Conservation (phyloP, 2,797 vertebrate species). For the Smutsia temminckii region DNA sequence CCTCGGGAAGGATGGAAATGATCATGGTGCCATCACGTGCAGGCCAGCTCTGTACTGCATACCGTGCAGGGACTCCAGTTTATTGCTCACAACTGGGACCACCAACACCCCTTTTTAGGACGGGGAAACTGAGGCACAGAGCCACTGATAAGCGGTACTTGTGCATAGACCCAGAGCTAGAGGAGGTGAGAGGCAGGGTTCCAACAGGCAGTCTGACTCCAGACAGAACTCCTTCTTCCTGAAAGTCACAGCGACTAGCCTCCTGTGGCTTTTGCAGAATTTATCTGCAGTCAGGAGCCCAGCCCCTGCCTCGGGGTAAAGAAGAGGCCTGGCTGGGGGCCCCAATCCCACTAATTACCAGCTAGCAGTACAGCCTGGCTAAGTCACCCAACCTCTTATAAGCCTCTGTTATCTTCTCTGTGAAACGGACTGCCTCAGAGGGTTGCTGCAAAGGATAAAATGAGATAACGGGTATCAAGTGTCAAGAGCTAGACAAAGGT, state of each 20-base stretch:
- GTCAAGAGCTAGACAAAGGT: background rate
- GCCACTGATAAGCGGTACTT: background rate
- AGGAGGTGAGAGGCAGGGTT: background rate
- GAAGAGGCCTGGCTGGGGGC: background rate
- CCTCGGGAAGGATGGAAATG: background rate
- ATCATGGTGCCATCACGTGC: fast-evolving
- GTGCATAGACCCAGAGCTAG: background rate
- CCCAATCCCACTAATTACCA: too few species aligned
- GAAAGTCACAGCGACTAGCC: background rate
- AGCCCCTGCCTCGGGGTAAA: background rate
- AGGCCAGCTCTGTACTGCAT: background rate
- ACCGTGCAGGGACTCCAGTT: background rate
- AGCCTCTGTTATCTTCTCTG: background rate
- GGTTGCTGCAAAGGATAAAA: background rate
- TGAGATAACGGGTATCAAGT: background rate
- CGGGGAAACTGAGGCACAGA: background rate
- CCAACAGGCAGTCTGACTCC: background rate
- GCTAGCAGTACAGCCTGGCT: background rate
- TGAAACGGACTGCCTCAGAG: background rate
- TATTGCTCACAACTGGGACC: background rate
- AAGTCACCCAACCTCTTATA: background rate
- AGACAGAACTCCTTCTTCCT: background rate
- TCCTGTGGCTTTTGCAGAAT: background rate
- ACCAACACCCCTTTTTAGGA: background rate
- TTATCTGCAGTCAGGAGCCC: background rate